A percentile compares a stretch with the other conserved stretches of the same genome.
phyloP scores from a whole-genome alignment of 2,888 invertebrate genomes.

The Conchocele bisecta region DNA sequence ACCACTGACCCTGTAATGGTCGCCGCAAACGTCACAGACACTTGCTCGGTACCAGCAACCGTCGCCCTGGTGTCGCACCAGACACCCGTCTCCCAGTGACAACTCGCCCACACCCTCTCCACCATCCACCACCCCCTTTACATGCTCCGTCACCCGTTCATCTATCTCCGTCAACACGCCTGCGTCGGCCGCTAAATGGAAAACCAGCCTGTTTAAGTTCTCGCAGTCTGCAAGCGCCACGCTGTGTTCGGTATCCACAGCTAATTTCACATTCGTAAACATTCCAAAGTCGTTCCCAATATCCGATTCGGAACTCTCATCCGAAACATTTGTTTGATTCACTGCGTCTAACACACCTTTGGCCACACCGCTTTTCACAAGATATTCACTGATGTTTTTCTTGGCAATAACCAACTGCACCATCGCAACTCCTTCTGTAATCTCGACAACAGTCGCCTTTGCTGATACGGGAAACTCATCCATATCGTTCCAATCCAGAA shows the following conservation, averaged over 20 bases:
- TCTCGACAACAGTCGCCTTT: constrained; percentile 29
- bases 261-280: constrained; percentile 38
- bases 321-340: too few relatives aligned
- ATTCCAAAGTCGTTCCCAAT: constrained; percentile 38
- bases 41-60: constrained; percentile 48
- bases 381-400: constrained; percentile 17
- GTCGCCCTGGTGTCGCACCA: constrained; percentile 83
- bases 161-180: constrained; percentile 32
- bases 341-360: too few relatives aligned
- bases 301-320: constrained; percentile 1
- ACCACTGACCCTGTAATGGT: too few relatives aligned
- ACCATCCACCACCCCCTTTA: constrained; percentile 75
- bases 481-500: constrained; percentile 32
- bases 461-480: constrained; percentile 36
- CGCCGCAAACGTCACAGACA: too few relatives aligned
- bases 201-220: constrained; percentile 45
- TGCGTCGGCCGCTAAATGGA: constrained; percentile 25
- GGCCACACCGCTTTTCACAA: constrained; percentile 39
- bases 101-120: constrained; percentile 83
- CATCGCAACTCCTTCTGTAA: constrained; percentile 21
- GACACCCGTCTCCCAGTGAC: constrained; percentile 87
- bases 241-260: constrained; percentile 34
- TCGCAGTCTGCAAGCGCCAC: constrained; percentile 39
- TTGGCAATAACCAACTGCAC: constrained; percentile 44
- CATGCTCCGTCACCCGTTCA: constrained; percentile 34